Percentiles rank a stretch among this genome's conserved stretches.
phyloP scores from a whole-genome alignment of 2,888 invertebrate species.

The Megalurothrips usitatus region DNA sequence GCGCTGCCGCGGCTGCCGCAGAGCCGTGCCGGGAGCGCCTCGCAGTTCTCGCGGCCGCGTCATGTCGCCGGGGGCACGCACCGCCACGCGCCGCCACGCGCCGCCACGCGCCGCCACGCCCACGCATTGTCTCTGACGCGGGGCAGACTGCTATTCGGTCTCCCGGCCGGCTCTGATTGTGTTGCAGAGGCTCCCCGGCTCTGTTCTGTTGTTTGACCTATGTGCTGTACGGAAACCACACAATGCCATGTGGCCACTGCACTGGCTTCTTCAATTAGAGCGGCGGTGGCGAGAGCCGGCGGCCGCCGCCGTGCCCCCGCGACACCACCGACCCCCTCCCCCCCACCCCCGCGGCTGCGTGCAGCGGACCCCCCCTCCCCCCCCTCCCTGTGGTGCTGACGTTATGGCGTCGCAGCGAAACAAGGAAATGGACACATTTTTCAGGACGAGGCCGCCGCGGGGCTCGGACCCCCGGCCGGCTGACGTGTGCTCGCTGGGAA shows the following conservation, averaged over 20 bases:
- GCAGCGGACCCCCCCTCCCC: not conserved
- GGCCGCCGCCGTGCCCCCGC: too few species aligned
- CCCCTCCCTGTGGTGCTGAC: not conserved
- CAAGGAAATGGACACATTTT: too few species aligned
- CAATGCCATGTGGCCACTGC: conserved; percentile 23
- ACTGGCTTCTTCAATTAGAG: conserved; percentile 23
- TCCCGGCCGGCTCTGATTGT: not conserved
- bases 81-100: too few species aligned
- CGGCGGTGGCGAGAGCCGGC: not conserved
- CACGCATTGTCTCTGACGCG: not conserved
- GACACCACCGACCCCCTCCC: conserved; percentile 16
- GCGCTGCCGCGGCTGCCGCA: too few species aligned
- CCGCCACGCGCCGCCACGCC: too few species aligned
- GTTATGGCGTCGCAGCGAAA: too few species aligned
- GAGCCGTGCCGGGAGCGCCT: not conserved
- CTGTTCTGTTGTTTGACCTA: conserved; percentile 2
- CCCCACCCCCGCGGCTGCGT: not conserved
- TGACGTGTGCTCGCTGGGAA: not conserved
- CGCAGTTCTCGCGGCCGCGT: not conserved
- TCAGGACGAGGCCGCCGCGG: too few species aligned
- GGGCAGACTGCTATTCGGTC: not conserved
- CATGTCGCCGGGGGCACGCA: not conserved
- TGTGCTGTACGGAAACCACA: conserved; percentile 11
- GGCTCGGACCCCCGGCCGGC: not conserved
- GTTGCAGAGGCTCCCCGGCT: not conserved